Evolutionary conservation across 53 echinoderm and acorn worm species (phyloP).

Genomic region (Astropecten irregularis): DNA sequence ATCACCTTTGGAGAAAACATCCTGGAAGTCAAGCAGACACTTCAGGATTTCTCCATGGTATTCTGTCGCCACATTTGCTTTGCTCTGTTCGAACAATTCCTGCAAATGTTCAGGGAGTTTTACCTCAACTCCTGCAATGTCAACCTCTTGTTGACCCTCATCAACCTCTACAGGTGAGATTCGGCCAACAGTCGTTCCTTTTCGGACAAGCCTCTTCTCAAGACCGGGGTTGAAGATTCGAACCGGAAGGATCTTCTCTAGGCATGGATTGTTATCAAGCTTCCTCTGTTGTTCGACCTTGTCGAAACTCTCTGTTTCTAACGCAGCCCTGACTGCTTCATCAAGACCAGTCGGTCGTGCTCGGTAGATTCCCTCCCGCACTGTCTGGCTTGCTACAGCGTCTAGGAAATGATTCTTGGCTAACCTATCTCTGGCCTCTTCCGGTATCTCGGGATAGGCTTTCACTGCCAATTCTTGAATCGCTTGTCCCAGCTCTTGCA

Average conservation of each 20-base stretch:
- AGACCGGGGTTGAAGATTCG: neutral
- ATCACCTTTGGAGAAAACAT: constrained; percentile 6
- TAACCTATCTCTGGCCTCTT: no score
- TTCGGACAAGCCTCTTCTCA: neutral
- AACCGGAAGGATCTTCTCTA: neutral
- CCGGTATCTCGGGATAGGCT: constrained; percentile 3
- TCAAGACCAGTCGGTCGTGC: neutral
- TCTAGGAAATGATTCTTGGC: neutral
- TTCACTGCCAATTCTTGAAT: neutral
- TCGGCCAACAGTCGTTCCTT: neutral
- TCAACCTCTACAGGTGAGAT: neutral
- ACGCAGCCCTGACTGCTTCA: neutral
- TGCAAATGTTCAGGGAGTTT: neutral
- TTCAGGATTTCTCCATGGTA: neutral
- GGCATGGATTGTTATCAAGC: neutral
- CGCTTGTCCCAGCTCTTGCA: constrained; percentile 10
- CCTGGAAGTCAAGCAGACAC: neutral
- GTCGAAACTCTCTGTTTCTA: neutral
- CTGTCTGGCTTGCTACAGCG: neutral
- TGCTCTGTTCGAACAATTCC: neutral
- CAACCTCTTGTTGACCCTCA: no score
- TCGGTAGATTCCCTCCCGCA: neutral
- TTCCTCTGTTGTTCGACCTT: neutral
- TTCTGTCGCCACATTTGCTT: neutral
- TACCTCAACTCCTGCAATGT: neutral